Base-by-base conservation (phyloP, 2,888 invertebrate genomes). In the Andrena fulva region DNA sequence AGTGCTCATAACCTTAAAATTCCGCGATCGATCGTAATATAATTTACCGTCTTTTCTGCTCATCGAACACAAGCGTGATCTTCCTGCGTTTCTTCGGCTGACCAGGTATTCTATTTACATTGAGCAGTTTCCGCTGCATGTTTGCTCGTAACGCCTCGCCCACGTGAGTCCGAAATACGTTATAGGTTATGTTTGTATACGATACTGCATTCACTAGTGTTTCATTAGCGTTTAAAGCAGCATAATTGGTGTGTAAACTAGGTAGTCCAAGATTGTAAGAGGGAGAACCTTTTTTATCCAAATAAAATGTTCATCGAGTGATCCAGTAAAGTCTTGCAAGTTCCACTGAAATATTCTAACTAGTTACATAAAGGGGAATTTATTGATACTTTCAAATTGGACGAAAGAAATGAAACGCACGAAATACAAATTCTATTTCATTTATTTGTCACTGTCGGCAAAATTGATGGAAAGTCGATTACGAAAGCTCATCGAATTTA, bases 11-110 rank as follows among this genome's bases (percentile, higher is more conserved):
- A 69, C n/a, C 16, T 75, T n/a, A 24, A 50, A 63, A 12, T 63
- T 0, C 1, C 42, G 2, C 33, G 29, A 67, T 24, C 67, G 31
- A 62, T n/a, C n/a, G 66, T 63, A 50, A 33, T 52, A 64, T 70
- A 91, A 91, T 93, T 42, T 94, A 96, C 96, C 94, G 95, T 92
- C 96, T 93, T 87, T 96, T 95, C 10, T 94, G 93, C 86, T 95
- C 95, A 92, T 96, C 95, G 84, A 96, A 96, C 0, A 96, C 95
- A 52, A 96, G 91, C 89, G 94, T 93, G 0, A 95, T 89, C 92
- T 95, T 95, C 88, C 92, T 94, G 59, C 94, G 94, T 84, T 94
- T 95, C 86, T 94, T 95, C n/a, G 93, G 92, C 70, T 92, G 82
- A 48, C 87, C 69, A 1, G 90, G 90, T 63, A 78, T 82, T 33